Conservation (phyloP, 2,113 vertebrate genomes). For the Hucho hucho region DNA sequence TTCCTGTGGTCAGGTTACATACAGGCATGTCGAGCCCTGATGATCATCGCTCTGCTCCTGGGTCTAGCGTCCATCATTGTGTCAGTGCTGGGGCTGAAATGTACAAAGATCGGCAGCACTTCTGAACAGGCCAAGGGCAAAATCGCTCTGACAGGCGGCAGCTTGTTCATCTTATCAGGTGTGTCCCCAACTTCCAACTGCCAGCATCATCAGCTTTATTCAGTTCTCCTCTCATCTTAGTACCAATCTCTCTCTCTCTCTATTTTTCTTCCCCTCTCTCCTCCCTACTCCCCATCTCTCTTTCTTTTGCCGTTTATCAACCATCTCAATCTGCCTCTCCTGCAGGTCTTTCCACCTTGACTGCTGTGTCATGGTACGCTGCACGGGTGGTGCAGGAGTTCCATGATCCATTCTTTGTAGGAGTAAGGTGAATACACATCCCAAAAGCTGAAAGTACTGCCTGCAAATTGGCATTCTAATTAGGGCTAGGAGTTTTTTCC, state of each 20-base stretch:
- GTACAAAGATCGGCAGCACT: constrained; percentile 74
- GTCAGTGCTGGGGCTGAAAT: constrained; percentile 80
- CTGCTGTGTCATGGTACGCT: constrained; percentile 70
- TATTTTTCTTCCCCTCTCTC: not conserved
- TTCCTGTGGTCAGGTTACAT: constrained; percentile 69
- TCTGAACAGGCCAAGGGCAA: constrained; percentile 73
- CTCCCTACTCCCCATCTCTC: not conserved
- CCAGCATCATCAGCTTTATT: not conserved
- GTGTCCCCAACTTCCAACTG: constrained; percentile 3
- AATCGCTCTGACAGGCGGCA: constrained; percentile 75
- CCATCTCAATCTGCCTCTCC: not conserved
- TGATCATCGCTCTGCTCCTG: constrained; percentile 81
- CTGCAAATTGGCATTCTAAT: not conserved
- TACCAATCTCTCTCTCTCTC: not conserved
- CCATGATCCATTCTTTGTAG: constrained; percentile 58
- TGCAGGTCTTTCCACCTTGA: constrained; percentile 64
- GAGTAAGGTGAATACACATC: constrained; percentile 54
- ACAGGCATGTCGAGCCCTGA: constrained; percentile 85
- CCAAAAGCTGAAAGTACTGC: not conserved
- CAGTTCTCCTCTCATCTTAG: too few species aligned
- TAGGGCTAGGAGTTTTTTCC: not conserved
- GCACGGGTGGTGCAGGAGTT: constrained; percentile 67
- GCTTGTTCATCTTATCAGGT: constrained; percentile 82
- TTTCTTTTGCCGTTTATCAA: not conserved
- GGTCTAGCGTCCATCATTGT: constrained; percentile 74